Conservation (phyloP, 2,888 invertebrate species). For the Apoda limacodes region DNA sequence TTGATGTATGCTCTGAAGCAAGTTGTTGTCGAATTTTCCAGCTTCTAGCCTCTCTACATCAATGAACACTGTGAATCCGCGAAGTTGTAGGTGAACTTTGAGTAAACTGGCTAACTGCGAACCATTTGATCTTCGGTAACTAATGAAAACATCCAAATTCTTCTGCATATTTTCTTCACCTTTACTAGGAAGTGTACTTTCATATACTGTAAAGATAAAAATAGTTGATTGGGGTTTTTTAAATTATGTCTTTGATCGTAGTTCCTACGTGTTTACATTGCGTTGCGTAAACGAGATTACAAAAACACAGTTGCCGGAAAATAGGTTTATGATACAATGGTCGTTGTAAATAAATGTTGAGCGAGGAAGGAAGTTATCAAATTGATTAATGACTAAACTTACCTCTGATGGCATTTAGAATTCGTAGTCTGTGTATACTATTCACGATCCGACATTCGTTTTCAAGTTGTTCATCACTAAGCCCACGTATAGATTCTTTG, state of each 20-base stretch:
- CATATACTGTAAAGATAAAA: conserved; percentile 69
- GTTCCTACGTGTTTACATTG: too few species aligned
- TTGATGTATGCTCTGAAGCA: conserved; percentile 95
- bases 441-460: conserved; percentile 93
- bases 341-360: conserved; percentile 21
- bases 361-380: too few species aligned
- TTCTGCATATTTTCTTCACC: conserved; percentile 87
- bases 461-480: conserved; percentile 92
- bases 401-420: conserved; percentile 89
- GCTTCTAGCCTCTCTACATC: conserved; percentile 98
- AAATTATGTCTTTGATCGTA: too few species aligned
- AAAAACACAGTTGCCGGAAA: conserved; percentile 12
- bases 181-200: conserved; percentile 74
- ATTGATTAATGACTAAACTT: conserved; percentile 19
- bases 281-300: too few species aligned
- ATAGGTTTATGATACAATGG: conserved; percentile 17
- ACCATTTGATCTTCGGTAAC: conserved; percentile 96
- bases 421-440: conserved; percentile 93
- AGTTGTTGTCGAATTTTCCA: conserved; percentile 98
- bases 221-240: too few species aligned
- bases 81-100: conserved; percentile 95
- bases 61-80: conserved; percentile 97
- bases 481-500: conserved; percentile 83
- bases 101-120: conserved; percentile 95
- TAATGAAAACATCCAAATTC: conserved; percentile 96